Conservation (phyloP, 2,113 vertebrate species). For the Sorex araneus region DNA sequence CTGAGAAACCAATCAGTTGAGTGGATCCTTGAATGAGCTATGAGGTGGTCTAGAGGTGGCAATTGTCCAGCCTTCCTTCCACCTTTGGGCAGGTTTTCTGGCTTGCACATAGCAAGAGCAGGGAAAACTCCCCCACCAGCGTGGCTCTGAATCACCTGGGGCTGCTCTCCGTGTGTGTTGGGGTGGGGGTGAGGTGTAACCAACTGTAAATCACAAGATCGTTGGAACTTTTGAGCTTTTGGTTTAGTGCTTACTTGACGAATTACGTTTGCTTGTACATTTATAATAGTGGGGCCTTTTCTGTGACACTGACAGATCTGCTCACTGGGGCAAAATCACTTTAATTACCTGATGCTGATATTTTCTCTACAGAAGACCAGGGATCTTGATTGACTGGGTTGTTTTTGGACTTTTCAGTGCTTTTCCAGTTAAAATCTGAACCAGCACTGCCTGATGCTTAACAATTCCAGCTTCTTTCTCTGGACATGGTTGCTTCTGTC, state of each 20-base stretch:
- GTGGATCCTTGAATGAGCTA: neutral
- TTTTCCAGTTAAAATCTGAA: neutral
- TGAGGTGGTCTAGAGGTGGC: neutral
- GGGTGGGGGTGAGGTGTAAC: neutral
- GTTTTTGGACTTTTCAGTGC: neutral
- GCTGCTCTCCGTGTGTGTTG: neutral
- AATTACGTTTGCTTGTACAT: slow-evolving; percentile 12
- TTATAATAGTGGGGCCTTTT: neutral
- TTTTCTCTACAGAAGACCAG: slow-evolving; percentile 33
- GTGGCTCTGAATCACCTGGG: neutral
- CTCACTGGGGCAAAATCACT: slow-evolving; percentile 12
- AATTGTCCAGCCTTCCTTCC: neutral
- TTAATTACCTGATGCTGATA: neutral
- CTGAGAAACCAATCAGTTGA: slow-evolving; percentile 19
- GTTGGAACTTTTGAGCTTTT: slow-evolving; percentile 57
- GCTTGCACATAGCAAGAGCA: neutral
- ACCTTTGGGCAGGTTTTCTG: slow-evolving; percentile 29
- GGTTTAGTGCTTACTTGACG: neutral
- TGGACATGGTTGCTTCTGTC: neutral
- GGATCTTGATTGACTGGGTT: neutral
- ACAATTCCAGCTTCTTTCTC: neutral
- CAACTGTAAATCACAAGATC: slow-evolving; percentile 67
- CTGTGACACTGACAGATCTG: neutral
- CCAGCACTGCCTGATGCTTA: neutral
- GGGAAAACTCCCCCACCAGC: neutral